Evolutionary conservation across 1,140 invertebrate genomes (phyloP), one percentile per base, ranked within the genome.

Genomic region (Mercenaria mercenaria): DNA sequence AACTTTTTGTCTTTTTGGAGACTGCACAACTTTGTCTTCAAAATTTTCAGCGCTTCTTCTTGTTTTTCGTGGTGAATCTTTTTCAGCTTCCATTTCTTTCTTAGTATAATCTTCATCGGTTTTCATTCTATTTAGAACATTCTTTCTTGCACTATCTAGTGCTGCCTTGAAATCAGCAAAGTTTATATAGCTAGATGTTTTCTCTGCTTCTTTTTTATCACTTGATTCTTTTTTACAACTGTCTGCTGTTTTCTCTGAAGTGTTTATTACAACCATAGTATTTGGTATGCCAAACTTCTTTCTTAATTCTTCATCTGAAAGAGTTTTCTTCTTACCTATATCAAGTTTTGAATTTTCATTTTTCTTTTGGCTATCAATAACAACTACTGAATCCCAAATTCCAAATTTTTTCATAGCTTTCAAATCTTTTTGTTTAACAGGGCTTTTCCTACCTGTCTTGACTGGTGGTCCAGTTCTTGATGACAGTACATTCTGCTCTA

Each of bases 281-380:
- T 67, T 39, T 41, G 82, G 64, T 34, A 84, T 67, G 26, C 82
- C 82, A 84, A 84, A 84, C 43, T 84, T 84, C 23, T 50, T 72
- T 34, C 59, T 32, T 20, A 84, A 52, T 84, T 69, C 82, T n/a
- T 37, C 43, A 67, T 84, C 82, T 39, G 43, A 77, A 23, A 52
- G 26, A 23, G 23, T 2, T 52, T 47, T 52, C 43, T 50, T 77
- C 2, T 50, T 43, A 13, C 39, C n/a, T 77, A 43, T 34, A 8
- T 52, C n/a, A 47, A 8, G 26, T 3, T 13, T 41, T n/a, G 37
- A 20, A 43, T 4, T 47, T 32, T 77, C 11, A 0, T 72, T 39
- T 52, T 77, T 77, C 74, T 29, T 29, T 11, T 41, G 41, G 29
- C 43, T 77, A 8, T 77, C 74, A 11, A 77, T 26, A 1, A 77